Base-by-base conservation (phyloP, 2,113 vertebrate genomes). In the Anarhynchus alexandrinus region DNA sequence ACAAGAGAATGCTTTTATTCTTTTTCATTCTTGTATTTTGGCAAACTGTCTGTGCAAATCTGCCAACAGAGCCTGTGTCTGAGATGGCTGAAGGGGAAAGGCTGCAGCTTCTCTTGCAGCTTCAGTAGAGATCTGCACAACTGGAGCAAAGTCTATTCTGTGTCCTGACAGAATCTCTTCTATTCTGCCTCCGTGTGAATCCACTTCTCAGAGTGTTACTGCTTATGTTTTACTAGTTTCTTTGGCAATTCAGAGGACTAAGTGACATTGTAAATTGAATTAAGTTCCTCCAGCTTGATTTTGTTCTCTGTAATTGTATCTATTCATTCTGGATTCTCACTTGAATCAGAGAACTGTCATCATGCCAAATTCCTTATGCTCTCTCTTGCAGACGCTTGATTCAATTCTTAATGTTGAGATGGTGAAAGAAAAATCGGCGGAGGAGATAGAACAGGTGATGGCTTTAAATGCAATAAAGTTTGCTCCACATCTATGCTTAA, bases 331-430 rank as follows among this genome's bases (percentile, higher is more conserved):
- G 9, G 22, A 76, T 86, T 80, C 40, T 45, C 38, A 9, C 36
- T 57, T n/a, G 23, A 66, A 25, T 40, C 16, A 5, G 36, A 61
- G 74, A 80, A n/a, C 27, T 74, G 73, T 69, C 15, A 5, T 73
- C 21, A 15, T 76, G 69, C 23, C 52, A 71, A 21, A 58, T 43
- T 82, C 74, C 45, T 88, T 93, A 6, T 77, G 54, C 59, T 90
- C 86, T 96, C 61, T 97, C 78, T 97, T 94, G 57, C 91, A 99
- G 99, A 99, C 98, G 1, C 98, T 99, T 92, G 98, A 97, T 93
- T 99, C 99, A 5, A 98, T 99, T 97, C 98, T 99, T 55, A 99
- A 99, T 81, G 81, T 99, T 94, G 98, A 99, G 61, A 97, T 99
- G 99, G 98, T 99, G 90, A 98, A 98, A 97, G 98, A 98, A 90